Conservation (phyloP, 2,797 vertebrate genomes). For the Diplodus sargus region DNA sequence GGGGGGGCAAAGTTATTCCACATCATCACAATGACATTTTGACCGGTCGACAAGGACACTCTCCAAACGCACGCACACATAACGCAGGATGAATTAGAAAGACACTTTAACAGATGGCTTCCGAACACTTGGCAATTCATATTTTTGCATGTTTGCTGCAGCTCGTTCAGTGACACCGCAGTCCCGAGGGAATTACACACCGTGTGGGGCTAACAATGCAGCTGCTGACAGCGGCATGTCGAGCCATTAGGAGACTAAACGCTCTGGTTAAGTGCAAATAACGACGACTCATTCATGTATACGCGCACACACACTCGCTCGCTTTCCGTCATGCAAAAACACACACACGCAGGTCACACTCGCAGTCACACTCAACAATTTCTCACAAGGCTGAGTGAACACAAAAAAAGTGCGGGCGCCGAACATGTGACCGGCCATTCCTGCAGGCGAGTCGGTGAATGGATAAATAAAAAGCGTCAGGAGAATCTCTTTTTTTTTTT, state of each 20-base stretch:
- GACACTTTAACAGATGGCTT: constrained; percentile 54
- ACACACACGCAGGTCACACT: constrained; percentile 58
- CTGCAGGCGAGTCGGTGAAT: background rate
- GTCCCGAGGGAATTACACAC: constrained; percentile 76
- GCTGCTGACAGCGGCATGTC: constrained; percentile 76
- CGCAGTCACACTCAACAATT: constrained; percentile 37
- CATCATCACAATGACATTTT: constrained; percentile 57
- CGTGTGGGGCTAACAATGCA: constrained; percentile 60
- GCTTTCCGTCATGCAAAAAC: constrained; percentile 53
- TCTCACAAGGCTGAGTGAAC: constrained; percentile 25
- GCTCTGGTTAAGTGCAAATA: constrained; percentile 84
- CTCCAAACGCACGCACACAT: constrained; percentile 43
- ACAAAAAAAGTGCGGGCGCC: constrained; percentile 13
- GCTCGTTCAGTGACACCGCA: constrained; percentile 25
- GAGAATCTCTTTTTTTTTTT: background rate
- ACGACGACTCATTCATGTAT: constrained; percentile 68
- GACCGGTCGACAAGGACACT: constrained; percentile 52
- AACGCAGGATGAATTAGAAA: constrained; percentile 31
- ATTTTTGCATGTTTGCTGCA: constrained; percentile 57
- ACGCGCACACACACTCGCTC: constrained; percentile 63
- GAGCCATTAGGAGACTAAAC: constrained; percentile 80
- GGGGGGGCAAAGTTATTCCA: constrained; percentile 42
- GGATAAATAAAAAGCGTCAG: background rate
- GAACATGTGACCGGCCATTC: constrained; percentile 26
- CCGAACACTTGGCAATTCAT: constrained; percentile 32